Evolutionary conservation across 2,797 vertebrate genomes (phyloP), one percentile per base, ranked within the genome.

Genomic region (Alauda arvensis): DNA sequence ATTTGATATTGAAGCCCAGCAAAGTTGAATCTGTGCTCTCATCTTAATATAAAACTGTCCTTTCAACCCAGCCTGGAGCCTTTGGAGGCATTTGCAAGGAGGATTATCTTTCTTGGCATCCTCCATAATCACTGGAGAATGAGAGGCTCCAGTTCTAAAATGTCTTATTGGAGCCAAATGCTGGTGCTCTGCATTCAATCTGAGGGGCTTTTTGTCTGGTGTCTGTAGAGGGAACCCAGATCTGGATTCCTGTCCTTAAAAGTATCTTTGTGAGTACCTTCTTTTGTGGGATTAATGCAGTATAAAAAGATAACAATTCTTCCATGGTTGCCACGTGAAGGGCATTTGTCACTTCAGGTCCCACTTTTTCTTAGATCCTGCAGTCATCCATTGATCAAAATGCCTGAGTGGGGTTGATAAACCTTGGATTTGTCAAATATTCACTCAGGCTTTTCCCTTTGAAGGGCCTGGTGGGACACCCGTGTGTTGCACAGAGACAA

Each of bases 1-100:
- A 92, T 60, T 55, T 87, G 75, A 77, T 95, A 72, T 45, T 90
- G 87, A 61, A 80, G 53, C 67, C 57, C 37, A 65, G 55, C 9
- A 42, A 83, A 71, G 39, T 63, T 85, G 66, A 85, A 29, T 74
- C 45, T 76, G 2, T 81, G 25, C 46, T 79, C 61, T 53, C 42
- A 49, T 72, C 60, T 72, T 72, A 70, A 57, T 67, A 17, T 55
- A 61, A 77, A 91, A 43, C 19, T 89, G 45, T 53, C 45, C 61
- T 89, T 93, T 76, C 52, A 56, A 57, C 8, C 7, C 42, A 78
- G 14, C 16, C 60, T 83, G 56, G 29, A 85, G 60, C 40, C 46
- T 78, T 87, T 76, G 34, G 56, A 78, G 53, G 39, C 59, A 24
- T 87, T 90, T 76, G 8, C 39, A 76, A 51, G 52, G 49, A 83